phyloP scores from a whole-genome alignment of 2,113 vertebrate genomes.

The Misgurnus mizolepis region DNA sequence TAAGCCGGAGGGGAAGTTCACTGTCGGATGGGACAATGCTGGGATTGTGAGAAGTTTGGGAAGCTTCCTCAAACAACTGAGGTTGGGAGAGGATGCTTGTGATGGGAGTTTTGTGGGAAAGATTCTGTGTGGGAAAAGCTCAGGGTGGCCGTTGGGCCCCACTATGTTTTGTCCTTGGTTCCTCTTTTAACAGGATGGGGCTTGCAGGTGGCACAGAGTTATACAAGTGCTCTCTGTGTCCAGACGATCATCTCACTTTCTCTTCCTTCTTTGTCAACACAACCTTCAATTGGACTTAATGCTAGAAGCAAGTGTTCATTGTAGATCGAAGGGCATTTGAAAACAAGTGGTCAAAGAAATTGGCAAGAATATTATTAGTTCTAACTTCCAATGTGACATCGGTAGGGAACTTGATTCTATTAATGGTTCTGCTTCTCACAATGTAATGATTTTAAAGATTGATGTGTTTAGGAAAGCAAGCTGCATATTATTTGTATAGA shows the following conservation, averaged over 20 bases:
- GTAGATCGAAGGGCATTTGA: conserved; percentile 7
- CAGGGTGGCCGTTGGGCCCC: conserved; percentile 26
- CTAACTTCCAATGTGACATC: background rate
- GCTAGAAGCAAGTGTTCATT: background rate
- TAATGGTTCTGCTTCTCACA: too few species aligned
- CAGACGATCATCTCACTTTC: conserved; percentile 12
- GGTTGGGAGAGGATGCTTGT: conserved; percentile 25
- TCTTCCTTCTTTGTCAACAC: conserved; percentile 25
- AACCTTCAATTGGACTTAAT: background rate
- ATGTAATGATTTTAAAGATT: background rate
- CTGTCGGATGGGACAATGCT: conserved; percentile 31
- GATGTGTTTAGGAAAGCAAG: background rate
- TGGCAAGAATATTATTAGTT: background rate
- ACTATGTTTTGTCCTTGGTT: conserved; percentile 19
- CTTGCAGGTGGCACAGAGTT: conserved; percentile 50
- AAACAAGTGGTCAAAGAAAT: background rate
- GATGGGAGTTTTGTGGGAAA: conserved; percentile 18
- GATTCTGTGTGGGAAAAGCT: conserved; percentile 16
- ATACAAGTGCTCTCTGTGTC: conserved; percentile 47
- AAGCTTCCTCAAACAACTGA: conserved; percentile 14
- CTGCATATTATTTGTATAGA: too few species aligned
- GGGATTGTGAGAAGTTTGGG: conserved; percentile 28
- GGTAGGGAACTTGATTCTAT: too few species aligned
- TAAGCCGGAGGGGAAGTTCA: conserved; percentile 9
- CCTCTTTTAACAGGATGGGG: background rate